Evolutionary conservation across 2,113 vertebrate genomes (phyloP), one percentile per base, ranked within the genome.

Genomic region (Trochalopteron elliotii): DNA sequence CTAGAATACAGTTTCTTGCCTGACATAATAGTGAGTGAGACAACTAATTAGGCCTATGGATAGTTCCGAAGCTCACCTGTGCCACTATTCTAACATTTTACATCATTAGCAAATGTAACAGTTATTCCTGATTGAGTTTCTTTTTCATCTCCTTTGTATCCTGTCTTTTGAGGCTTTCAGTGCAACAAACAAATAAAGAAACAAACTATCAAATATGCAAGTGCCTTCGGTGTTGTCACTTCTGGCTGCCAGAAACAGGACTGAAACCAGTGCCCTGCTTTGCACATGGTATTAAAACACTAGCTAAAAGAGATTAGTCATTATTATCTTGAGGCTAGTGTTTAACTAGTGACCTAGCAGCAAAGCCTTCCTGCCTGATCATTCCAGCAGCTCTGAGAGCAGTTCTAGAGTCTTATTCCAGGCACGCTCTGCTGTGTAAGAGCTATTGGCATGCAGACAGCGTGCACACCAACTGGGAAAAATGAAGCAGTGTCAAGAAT

Each of bases 361-460:
- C 27, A 47, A 75, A 81, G 92, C 5, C 11, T 76, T 94, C 55
- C 33, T 8, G 3, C 18, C 47, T 59, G 50, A 31, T 80, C 39
- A 70, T 84, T 91, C 33, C 79, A 85, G 39, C 53, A 82, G 12
- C 67, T 82, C 31, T 20, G 16, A 92, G 79, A 79, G 53, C 24
- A 76, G 15, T 76, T 47, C 52, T 80, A 45, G 42, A 59, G 33
- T 28, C 21, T 90, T 50, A 37, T 44, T 76, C 47, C 30, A 61
- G 42, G 25, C 50, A 78, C 30, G 16, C 16, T 82, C 79, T 89
- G 10, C 52, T 65, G 49, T 35, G 11, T 68, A 40, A 67, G 39
- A 44, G n/a, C 15, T 80, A 40, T 94, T 86, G 88, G 12, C 67
- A 93, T 86, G 94, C 93, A 94, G 93, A 83, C 55, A 78, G 59